Evolutionary conservation across 2,888 invertebrate species (phyloP).

Genomic region (Pardosa pseudoannulata): DNA sequence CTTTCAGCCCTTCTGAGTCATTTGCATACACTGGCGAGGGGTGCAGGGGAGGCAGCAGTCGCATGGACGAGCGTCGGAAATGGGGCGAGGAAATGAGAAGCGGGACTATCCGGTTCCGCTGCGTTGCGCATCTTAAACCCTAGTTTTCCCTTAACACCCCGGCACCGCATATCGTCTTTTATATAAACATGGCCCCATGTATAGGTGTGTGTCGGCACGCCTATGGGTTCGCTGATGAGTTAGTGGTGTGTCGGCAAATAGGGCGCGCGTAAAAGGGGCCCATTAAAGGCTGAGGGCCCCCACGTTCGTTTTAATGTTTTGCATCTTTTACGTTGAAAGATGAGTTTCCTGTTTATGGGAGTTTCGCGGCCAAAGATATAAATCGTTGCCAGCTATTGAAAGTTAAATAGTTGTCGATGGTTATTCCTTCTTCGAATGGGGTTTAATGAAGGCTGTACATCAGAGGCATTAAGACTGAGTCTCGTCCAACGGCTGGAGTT

Average conservation of each 20-base stretch:
- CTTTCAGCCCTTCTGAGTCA: slow-evolving; percentile 48
- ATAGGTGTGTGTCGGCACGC: slow-evolving; percentile 30
- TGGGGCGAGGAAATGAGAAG: slow-evolving; percentile 69
- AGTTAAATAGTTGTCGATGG: slow-evolving; percentile 64
- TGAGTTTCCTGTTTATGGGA: slow-evolving; percentile 62
- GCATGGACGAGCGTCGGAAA: slow-evolving; percentile 51
- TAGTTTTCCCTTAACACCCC: slow-evolving; percentile 61
- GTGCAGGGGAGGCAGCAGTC: slow-evolving; percentile 5
- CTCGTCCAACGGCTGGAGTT: neutral
- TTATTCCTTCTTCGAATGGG: slow-evolving; percentile 20
- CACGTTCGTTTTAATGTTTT: slow-evolving; percentile 65
- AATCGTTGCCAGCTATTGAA: slow-evolving; percentile 57
- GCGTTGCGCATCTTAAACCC: slow-evolving; percentile 66
- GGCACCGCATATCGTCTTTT: slow-evolving; percentile 41
- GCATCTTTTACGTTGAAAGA: slow-evolving; percentile 55
- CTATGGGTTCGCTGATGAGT: slow-evolving; percentile 63
- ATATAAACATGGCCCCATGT: slow-evolving; percentile 29
- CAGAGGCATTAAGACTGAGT: slow-evolving; percentile 38
- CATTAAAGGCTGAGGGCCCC: slow-evolving; percentile 49
- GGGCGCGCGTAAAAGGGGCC: slow-evolving; percentile 42
- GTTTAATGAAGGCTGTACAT: slow-evolving; percentile 51
- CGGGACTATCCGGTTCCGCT: slow-evolving; percentile 60
- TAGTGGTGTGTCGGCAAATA: slow-evolving; percentile 51
- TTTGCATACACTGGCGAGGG: slow-evolving; percentile 40
- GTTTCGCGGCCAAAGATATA: slow-evolving; percentile 45